phyloP scores from a whole-genome alignment of 35 echinoderm and acorn worm species.

The Acanthaster planci region DNA sequence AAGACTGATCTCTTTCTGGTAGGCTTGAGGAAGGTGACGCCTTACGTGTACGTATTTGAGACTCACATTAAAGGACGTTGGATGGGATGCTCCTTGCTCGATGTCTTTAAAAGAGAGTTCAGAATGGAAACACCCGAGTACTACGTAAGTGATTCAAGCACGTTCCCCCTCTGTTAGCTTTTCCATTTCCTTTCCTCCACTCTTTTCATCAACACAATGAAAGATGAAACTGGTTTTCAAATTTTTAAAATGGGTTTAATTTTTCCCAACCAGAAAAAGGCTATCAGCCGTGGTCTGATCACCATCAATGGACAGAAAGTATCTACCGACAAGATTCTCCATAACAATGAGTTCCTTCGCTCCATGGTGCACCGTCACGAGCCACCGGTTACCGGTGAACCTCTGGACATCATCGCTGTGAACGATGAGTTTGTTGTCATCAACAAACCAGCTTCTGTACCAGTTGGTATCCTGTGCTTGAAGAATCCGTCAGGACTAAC shows the following conservation, averaged over 20 bases:
- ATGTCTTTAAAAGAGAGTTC: conserved; percentile 95
- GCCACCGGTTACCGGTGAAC: conserved; percentile 79
- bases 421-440: conserved; percentile 83
- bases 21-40: conserved; percentile 85
- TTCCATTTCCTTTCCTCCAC: neutral
- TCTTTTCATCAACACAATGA: no score
- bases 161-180: neutral
- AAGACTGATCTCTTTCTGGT: neutral
- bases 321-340: conserved; percentile 55
- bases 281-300: conserved; percentile 71
- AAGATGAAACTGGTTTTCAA: no score
- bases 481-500: no score
- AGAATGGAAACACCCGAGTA: conserved; percentile 79
- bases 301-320: conserved; percentile 66
- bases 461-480: conserved; percentile 69
- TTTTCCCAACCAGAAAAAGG: conserved; percentile 46
- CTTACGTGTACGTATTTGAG: conserved; percentile 83
- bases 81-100: conserved; percentile 72
- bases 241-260: no score
- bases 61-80: conserved; percentile 85
- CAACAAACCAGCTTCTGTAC: conserved; percentile 94
- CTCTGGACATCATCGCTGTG: conserved; percentile 63
- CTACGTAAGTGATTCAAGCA: conserved; percentile 63
- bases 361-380: conserved; percentile 88
- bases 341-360: conserved; percentile 80